Conservation (phyloP, 35 echinoderm and acorn worm species). For the Hemicentrotus pulcherrimus region DNA sequence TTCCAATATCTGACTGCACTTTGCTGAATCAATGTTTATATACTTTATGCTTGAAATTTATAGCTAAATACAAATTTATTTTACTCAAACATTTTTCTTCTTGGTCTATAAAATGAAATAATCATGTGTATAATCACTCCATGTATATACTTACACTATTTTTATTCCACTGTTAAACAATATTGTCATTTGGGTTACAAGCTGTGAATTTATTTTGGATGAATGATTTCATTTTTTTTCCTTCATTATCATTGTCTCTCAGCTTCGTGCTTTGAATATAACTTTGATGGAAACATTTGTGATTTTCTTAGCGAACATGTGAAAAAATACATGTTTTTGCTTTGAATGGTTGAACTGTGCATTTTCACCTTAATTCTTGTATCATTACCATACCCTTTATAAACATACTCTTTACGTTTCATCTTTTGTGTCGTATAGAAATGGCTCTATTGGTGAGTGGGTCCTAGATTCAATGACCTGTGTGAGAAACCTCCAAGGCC, state of each 20-base stretch:
- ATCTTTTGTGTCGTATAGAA: not conserved
- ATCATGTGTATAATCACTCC: too few relatives aligned
- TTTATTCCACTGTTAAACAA: too few relatives aligned
- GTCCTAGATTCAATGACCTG: constrained; percentile 48
- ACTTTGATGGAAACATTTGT: too few relatives aligned
- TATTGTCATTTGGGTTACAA: not conserved
- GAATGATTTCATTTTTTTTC: not conserved
- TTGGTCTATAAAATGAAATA: too few relatives aligned
- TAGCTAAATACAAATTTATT: too few relatives aligned
- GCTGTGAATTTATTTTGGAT: not conserved
- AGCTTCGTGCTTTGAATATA: not conserved
- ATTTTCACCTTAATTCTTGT: not conserved
- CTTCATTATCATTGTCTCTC: not conserved
- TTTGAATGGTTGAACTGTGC: not conserved
- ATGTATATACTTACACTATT: too few relatives aligned
- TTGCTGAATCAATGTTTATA: too few relatives aligned
- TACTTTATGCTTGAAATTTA: too few relatives aligned
- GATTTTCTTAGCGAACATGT: too few relatives aligned
- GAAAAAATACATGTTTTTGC: too few relatives aligned
- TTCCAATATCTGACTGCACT: too few relatives aligned
- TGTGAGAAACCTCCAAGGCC: constrained; percentile 49
- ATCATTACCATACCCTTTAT: not conserved
- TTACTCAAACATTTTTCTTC: too few relatives aligned
- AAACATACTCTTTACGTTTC: not conserved
- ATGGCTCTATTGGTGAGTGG: constrained; percentile 52